Base-by-base conservation (phyloP, 2,888 invertebrate genomes). In the Himalopsyche tibetana region DNA sequence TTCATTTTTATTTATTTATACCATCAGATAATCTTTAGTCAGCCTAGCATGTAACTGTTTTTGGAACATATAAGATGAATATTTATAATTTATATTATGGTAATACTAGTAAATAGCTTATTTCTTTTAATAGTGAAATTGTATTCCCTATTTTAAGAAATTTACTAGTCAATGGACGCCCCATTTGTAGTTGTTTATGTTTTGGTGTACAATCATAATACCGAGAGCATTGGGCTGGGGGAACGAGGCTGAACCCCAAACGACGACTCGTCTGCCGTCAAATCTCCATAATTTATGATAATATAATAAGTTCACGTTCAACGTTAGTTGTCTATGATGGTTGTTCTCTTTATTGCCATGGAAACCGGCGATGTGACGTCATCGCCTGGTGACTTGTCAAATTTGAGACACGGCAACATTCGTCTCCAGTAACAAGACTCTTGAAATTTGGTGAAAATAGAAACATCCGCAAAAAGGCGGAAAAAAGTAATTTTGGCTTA, bases 211-310 rank as follows among this genome's bases (percentile, higher is more conserved):
- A n/a, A 63, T 63, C 63, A 63, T 19, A n/a, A 1, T 56, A n/a
- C 56, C 56, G 3, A n/a, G n/a, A n/a, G 17, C 17, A 56, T 28
- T 17, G n/a, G 28, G 4, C 3, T 63, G n/a, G 5, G 11, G n/a
- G 63, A 8, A 51, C 3, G 3, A 8, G 8, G 11, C 19, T 63
- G 63, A 8, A 19, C 63, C 63, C 63, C 63, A 63, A 63, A 63
- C 63, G 63, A 63, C 63, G 19, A 8, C 19, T 63, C 19, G 63
- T 63, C 63, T 63, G 15, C 63, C 63, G 63, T 28, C 63, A 8
- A 63, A 63, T 63, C 11, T 63, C 63, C 63, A 63, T 63, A 63
- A 63, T 63, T n/a, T 63, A 63, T 28, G 63, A 63, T 63, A 63
- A 28, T 63, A 19, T 63, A 63, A 63, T 63, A 63, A 63, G 28